A percentile compares a stretch with the other conserved stretches of the same genome.
Conservation (phyloP, 1,140 invertebrate genomes). For the Ips nitidus region DNA sequence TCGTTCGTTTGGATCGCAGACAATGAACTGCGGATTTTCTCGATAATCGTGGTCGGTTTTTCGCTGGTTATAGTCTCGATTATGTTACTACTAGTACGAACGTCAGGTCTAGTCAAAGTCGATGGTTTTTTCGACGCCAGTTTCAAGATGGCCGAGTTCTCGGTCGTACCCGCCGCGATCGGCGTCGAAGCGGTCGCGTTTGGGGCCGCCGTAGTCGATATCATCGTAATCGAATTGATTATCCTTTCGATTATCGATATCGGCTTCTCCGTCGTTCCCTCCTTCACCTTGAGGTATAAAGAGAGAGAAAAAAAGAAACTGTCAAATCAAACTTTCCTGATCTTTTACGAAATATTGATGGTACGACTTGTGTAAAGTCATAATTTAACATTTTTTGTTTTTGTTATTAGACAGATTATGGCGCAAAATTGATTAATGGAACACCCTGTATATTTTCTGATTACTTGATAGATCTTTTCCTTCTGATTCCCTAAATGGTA, state of each 20-base stretch:
- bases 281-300: conserved; percentile 40
- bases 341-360: no score
- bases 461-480: no score
- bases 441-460: no score
- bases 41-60: conserved; percentile 52
- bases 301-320: neutral
- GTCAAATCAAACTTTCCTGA: no score
- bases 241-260: conserved; percentile 50
- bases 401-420: no score
- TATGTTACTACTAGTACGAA: conserved; percentile 31
- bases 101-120: conserved; percentile 33
- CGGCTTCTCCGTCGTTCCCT: conserved; percentile 42
- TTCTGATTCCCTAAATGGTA: no score
- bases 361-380: no score
- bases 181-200: conserved; percentile 31
- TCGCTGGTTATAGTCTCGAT: conserved; percentile 46
- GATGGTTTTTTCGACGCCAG: conserved; percentile 45
- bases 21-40: conserved; percentile 50
- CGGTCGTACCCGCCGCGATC: conserved; percentile 26
- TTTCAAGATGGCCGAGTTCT: conserved; percentile 47
- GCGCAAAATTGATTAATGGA: no score
- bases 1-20: conserved; percentile 48
- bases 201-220: conserved; percentile 45
- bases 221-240: conserved; percentile 50
- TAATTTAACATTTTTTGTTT: no score